Evolutionary conservation across 2,888 invertebrate species (phyloP).

Genomic region (Pimpla rufipes): DNA sequence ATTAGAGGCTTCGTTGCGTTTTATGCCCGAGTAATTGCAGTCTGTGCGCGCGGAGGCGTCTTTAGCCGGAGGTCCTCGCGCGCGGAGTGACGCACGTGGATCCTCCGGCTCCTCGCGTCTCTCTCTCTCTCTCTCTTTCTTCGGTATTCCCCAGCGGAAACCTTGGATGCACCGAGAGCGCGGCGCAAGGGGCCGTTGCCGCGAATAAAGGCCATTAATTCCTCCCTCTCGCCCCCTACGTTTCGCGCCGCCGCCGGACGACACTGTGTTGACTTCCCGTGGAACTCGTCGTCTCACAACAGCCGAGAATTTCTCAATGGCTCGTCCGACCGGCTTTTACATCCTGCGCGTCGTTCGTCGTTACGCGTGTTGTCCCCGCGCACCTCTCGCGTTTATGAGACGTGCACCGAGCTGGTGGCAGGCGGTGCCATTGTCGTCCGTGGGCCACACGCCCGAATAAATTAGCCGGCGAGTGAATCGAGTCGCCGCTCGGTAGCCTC

Average conservation of each 20-base stretch:
- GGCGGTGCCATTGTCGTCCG: slow-evolving; percentile 49
- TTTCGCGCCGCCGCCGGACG: background rate
- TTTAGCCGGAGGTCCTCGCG: slow-evolving; percentile 47
- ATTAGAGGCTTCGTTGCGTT: slow-evolving; percentile 40
- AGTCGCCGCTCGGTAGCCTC: slow-evolving; percentile 20
- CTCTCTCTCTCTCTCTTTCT: too few relatives aligned
- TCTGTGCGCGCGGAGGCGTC: slow-evolving; percentile 9
- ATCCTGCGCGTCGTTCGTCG: background rate
- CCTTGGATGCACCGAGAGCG: slow-evolving; percentile 10
- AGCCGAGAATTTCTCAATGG: slow-evolving; percentile 15
- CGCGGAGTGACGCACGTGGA: slow-evolving; percentile 40
- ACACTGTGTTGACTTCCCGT: background rate
- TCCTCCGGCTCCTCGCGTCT: background rate
- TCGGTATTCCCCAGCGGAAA: slow-evolving; percentile 45
- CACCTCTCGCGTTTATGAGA: slow-evolving; percentile 19
- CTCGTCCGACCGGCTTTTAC: slow-evolving; percentile 13
- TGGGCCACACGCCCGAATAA: slow-evolving; percentile 48
- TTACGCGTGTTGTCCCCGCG: background rate
- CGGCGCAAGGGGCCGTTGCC: slow-evolving; percentile 6
- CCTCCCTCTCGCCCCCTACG: background rate
- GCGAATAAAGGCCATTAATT: background rate
- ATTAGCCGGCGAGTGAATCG: slow-evolving; percentile 62
- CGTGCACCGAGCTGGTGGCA: background rate
- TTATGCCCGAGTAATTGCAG: slow-evolving; percentile 64
- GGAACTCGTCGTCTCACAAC: background rate